phyloP scores from a whole-genome alignment of 2,888 invertebrate genomes.

The Entomobrya proxima region DNA sequence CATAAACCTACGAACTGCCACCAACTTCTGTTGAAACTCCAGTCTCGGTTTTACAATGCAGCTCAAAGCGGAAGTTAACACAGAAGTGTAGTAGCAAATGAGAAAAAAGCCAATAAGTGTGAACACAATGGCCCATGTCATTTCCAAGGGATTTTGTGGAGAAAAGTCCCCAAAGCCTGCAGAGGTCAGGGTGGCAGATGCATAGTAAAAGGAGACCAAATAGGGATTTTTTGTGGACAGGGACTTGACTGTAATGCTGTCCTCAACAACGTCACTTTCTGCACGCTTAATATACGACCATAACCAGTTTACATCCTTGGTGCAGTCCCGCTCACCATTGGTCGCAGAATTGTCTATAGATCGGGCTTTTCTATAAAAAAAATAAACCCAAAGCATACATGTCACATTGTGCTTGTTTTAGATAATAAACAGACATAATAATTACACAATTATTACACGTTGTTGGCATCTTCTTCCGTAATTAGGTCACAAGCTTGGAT shows the following conservation, averaged over 20 bases:
- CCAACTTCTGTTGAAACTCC: slow-evolving; percentile 67
- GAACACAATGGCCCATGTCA: slow-evolving; percentile 51
- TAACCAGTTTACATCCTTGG: slow-evolving; percentile 55
- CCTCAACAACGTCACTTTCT: background rate
- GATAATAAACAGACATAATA: too few species aligned
- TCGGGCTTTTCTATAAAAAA: too few species aligned
- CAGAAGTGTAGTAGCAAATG: slow-evolving; percentile 63
- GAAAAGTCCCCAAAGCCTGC: slow-evolving; percentile 72
- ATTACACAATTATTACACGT: too few species aligned
- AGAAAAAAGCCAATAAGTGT: slow-evolving; percentile 65
- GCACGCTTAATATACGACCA: slow-evolving; percentile 49
- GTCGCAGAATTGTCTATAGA: background rate
- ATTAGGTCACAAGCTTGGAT: slow-evolving; percentile 43
- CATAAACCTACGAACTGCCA: slow-evolving; percentile 62
- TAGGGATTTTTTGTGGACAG: slow-evolving; percentile 52
- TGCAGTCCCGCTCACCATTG: slow-evolving; percentile 13
- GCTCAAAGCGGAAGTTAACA: slow-evolving; percentile 65
- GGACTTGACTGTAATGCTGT: slow-evolving; percentile 30
- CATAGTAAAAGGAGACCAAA: slow-evolving; percentile 62
- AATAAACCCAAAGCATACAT: too few species aligned
- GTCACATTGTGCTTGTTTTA: too few species aligned
- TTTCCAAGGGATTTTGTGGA: slow-evolving; percentile 62
- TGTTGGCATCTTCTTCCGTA: background rate
- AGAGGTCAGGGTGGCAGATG: slow-evolving; percentile 68
- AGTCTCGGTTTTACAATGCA: slow-evolving; percentile 66